Percentiles rank a stretch among this genome's conserved stretches.
Evolutionary conservation across 1,140 invertebrate species (phyloP).

Genomic region (Scaptomyza pallida): DNA sequence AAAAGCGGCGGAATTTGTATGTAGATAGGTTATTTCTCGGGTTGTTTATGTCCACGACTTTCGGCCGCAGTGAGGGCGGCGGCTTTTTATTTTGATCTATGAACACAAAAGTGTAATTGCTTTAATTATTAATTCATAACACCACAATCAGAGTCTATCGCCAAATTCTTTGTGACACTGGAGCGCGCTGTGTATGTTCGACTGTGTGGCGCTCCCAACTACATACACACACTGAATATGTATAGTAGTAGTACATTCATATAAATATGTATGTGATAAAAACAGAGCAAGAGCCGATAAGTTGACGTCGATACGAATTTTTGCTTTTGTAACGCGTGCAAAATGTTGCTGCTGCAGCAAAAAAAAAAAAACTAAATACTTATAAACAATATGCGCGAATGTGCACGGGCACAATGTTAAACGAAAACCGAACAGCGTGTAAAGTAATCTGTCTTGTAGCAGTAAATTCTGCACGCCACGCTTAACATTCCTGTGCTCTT

Average conservation of each 20-base stretch:
- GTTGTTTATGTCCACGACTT: slow-evolving; percentile 9
- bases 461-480: slow-evolving; percentile 37
- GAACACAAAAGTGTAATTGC: slow-evolving; percentile 40
- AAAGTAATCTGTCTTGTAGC: slow-evolving; percentile 38
- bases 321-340: slow-evolving; percentile 50
- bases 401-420: slow-evolving; percentile 6
- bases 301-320: slow-evolving; percentile 35
- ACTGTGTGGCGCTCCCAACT: slow-evolving; percentile 12
- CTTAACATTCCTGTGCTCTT: slow-evolving; percentile 57
- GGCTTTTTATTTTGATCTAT: slow-evolving; percentile 47
- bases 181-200: background rate
- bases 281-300: slow-evolving; percentile 39
- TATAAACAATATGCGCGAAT: slow-evolving; percentile 20
- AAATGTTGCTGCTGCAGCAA: slow-evolving; percentile 14
- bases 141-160: slow-evolving; percentile 9
- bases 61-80: slow-evolving; percentile 36
- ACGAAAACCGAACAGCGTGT: slow-evolving; percentile 25
- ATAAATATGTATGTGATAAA: slow-evolving; percentile 54
- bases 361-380: slow-evolving; percentile 3
- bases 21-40: background rate
- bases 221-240: slow-evolving; percentile 15
- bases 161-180: slow-evolving; percentile 13
- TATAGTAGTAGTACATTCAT: background rate
- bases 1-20: slow-evolving; percentile 20
- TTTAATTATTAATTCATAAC: slow-evolving; percentile 19